These are phyloP conservation scores for Melieria omissa DNA, from an alignment of 2,888 invertebrate species.

Conservation along the genomic window DNA sequence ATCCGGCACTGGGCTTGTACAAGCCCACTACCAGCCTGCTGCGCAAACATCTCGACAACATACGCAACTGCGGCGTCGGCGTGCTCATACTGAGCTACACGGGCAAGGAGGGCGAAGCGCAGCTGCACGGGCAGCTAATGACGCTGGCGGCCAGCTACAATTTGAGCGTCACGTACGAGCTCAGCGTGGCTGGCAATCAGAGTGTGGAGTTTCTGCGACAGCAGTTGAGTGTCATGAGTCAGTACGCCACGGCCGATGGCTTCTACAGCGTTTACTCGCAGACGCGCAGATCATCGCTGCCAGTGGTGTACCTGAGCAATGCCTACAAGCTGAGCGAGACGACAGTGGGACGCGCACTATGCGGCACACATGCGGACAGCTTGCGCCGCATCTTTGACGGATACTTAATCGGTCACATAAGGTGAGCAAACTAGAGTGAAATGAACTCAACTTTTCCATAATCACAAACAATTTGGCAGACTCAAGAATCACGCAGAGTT, in stretches of 20 bases:
- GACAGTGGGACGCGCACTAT: conserved; percentile 54
- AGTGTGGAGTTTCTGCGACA: conserved; percentile 68
- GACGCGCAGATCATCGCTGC: conserved; percentile 61
- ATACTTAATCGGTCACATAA: conserved; percentile 70
- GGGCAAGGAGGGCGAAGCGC: conserved; percentile 52
- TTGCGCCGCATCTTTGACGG: conserved; percentile 69
- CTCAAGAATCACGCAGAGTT: conserved; percentile 68
- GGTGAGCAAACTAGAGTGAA: conserved; percentile 49
- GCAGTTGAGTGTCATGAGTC: conserved; percentile 61
- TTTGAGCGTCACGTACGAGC: conserved; percentile 71
- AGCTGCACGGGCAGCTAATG: conserved; percentile 66
- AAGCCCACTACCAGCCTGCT: conserved; percentile 65
- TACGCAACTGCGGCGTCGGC: conserved; percentile 71
- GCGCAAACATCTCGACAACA: conserved; percentile 72
- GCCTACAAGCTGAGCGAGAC: conserved; percentile 70
- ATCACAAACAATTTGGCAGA: conserved; percentile 44
- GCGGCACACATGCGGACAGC: conserved; percentile 62
- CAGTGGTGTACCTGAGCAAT: conserved; percentile 76
- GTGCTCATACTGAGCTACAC: conserved; percentile 72
- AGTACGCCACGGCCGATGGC: conserved; percentile 51
- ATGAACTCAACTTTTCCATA: not conserved
- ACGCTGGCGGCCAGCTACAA: conserved; percentile 67
- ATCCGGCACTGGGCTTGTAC: conserved; percentile 63
- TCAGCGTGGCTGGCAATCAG: conserved; percentile 71
- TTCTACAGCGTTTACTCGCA: conserved; percentile 63